Evolutionary conservation across 1,140 invertebrate genomes (phyloP), one percentile per base, ranked within the genome.

Genomic region (Oreohelix idahoensis): DNA sequence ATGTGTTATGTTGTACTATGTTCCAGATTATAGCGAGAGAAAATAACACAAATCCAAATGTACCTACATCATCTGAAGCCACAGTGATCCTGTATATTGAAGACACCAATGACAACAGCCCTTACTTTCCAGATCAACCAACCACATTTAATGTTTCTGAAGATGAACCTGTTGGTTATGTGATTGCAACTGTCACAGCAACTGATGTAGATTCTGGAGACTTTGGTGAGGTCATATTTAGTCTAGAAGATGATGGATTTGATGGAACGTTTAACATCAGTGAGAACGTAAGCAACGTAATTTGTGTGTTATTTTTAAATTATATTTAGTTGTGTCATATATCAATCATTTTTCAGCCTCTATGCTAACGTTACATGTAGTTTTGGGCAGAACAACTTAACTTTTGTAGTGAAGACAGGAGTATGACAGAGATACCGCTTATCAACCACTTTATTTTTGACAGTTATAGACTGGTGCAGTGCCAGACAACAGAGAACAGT

Each of bases 21-120:
- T 66, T 66, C 63, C 63, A 66, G 63, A 11, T 66, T 0, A 66
- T 66, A 32, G 63, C 63, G 0, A 32, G 17, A 32, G 63, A 66
- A 32, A 66, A 66, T 35, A 66, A 66, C 63, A 32, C 63, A 29
- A 66, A 32, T 29, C 29, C 63, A 66, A 66, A 66, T 17, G 23
- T n/a, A 75, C 17, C 42, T 45, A 51, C 74, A 49, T 51, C 39
- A 11, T 66, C 42, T 4, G 29, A n/a, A 26, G 74, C 45, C 2
- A 76, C 74, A 17, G 45, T 76, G 10, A 35, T 35, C 17, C 45
- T 76, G 29, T 20, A 2, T 17, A 76, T 76, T 53, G 17, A 15
- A 35, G 77, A 79, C 58, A 45, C 36, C 39, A 79, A 79, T 69
- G 77, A 79, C 58, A 79, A 79, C 58, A 63, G 51, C 26, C 77